Evolutionary conservation across 1,140 invertebrate genomes (phyloP).

Genomic region (Meteorus sp.): DNA sequence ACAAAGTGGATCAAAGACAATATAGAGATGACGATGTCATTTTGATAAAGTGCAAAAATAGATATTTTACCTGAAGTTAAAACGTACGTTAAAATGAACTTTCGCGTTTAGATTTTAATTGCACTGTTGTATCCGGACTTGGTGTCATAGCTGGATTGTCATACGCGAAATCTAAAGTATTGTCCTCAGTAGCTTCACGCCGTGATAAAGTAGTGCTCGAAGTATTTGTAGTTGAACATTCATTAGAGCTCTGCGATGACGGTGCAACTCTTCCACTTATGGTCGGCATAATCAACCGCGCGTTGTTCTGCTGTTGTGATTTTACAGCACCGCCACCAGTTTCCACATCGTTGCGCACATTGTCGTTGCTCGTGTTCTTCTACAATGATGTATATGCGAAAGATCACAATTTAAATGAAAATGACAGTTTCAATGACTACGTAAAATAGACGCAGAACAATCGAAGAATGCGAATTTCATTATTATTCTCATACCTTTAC

Average conservation of each 20-base stretch:
- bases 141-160: slow-evolving; percentile 71
- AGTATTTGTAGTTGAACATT: slow-evolving; percentile 60
- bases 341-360: slow-evolving; percentile 43
- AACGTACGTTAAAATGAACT: slow-evolving; percentile 49
- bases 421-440: slow-evolving; percentile 8
- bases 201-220: slow-evolving; percentile 61
- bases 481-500: slow-evolving; percentile 35
- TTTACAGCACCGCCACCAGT: slow-evolving; percentile 13
- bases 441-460: no score
- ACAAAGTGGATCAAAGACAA: no score
- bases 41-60: no score
- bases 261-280: slow-evolving; percentile 46
- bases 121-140: slow-evolving; percentile 54
- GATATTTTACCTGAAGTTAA: slow-evolving; percentile 2
- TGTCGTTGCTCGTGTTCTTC: slow-evolving; percentile 36
- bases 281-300: slow-evolving; percentile 50
- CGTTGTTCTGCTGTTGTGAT: slow-evolving; percentile 36
- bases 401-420: no score
- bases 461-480: background rate
- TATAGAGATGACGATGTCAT: no score
- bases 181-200: slow-evolving; percentile 67
- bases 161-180: slow-evolving; percentile 69
- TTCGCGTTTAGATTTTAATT: slow-evolving; percentile 46
- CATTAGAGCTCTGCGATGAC: slow-evolving; percentile 43
- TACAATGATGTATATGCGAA: slow-evolving; percentile 24